Evolutionary conservation across 1,140 invertebrate species (phyloP).

Genomic region (Plodia interpunctella): DNA sequence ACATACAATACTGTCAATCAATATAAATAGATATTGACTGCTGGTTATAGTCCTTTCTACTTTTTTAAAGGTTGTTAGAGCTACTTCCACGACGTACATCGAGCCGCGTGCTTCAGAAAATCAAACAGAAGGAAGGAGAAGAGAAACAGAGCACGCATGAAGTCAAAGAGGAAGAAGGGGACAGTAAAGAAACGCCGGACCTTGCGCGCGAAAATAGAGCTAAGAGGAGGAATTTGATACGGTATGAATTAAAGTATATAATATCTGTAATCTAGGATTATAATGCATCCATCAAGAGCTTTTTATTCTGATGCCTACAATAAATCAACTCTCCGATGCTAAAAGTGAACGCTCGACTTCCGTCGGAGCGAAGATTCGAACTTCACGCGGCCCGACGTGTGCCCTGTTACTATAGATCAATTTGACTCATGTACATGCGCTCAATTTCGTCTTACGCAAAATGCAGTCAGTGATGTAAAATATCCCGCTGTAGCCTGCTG

Average conservation of each 20-base stretch:
- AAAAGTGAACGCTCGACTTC: too few relatives aligned
- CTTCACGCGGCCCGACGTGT: too few relatives aligned
- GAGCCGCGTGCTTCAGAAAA: constrained; percentile 76
- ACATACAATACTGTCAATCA: too few relatives aligned
- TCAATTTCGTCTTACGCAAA: too few relatives aligned
- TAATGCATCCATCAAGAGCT: too few relatives aligned
- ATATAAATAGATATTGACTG: not conserved
- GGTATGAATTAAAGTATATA: constrained; percentile 34
- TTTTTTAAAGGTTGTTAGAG: constrained; percentile 73
- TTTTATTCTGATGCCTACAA: not conserved
- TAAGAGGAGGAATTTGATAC: constrained; percentile 54
- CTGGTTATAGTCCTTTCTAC: not conserved
- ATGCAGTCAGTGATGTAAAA: too few relatives aligned
- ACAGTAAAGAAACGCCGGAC: constrained; percentile 42
- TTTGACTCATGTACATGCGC: too few relatives aligned
- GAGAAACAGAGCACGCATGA: constrained; percentile 49
- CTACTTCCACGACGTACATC: constrained; percentile 78
- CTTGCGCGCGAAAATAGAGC: constrained; percentile 58
- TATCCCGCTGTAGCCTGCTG: too few relatives aligned
- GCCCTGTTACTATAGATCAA: too few relatives aligned
- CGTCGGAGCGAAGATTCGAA: too few relatives aligned
- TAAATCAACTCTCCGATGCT: too few relatives aligned
- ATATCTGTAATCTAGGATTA: not conserved
- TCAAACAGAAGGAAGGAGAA: constrained; percentile 72
- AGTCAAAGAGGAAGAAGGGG: constrained; percentile 42